Evolutionary conservation across 2,888 invertebrate genomes (phyloP).

Genomic region (Desoria tigrina): DNA sequence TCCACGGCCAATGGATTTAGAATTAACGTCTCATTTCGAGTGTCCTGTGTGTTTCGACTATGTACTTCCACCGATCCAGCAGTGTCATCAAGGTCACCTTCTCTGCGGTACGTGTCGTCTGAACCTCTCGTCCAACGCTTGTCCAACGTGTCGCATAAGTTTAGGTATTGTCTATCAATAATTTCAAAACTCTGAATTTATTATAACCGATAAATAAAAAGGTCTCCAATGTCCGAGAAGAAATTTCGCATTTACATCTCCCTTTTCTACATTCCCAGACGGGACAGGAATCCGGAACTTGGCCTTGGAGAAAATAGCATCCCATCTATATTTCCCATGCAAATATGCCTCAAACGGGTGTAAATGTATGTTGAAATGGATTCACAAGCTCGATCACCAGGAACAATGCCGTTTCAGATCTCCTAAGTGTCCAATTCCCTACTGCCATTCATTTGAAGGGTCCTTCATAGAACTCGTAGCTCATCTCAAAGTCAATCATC

Average conservation of each 20-base stretch:
- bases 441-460: constrained; percentile 21
- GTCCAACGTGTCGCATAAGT: no score
- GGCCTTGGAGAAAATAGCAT: constrained; percentile 23
- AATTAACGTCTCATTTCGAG: constrained; percentile 12
- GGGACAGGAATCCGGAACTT: constrained; percentile 19
- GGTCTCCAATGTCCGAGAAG: not conserved
- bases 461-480: constrained; percentile 14
- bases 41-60: constrained; percentile 31
- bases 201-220: not conserved
- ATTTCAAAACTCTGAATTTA: no score
- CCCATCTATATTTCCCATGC: constrained; percentile 15
- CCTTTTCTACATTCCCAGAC: not conserved
- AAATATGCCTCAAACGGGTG: constrained; percentile 24
- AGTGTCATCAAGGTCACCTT: constrained; percentile 29
- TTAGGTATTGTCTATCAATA: no score
- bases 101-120: constrained; percentile 22
- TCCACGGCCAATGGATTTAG: not conserved
- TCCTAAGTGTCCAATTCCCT: constrained; percentile 19
- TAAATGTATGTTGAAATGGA: not conserved
- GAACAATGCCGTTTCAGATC: constrained; percentile 14
- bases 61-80: constrained; percentile 18
- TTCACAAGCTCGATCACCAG: constrained; percentile 17
- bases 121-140: constrained; percentile 8
- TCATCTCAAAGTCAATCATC: constrained; percentile 19
- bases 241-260: not conserved